phyloP scores from a whole-genome alignment of 2,113 vertebrate genomes.

The Glaucomys volans region DNA sequence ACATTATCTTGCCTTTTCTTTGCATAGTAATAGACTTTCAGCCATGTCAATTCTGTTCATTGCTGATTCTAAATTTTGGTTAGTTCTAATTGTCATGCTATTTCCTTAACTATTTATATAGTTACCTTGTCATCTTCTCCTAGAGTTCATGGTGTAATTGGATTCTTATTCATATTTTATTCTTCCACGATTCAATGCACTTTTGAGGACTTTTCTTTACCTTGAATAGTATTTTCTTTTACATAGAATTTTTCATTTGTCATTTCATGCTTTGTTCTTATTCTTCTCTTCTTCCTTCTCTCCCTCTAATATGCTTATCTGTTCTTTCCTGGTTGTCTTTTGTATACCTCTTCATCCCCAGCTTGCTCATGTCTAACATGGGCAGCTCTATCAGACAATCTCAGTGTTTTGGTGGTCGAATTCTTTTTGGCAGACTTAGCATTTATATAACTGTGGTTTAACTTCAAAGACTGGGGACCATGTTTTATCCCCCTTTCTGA shows the following conservation, averaged over 20 bases:
- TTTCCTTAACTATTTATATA: not conserved
- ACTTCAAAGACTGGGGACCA: not conserved
- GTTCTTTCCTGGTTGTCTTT: not conserved
- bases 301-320: not conserved
- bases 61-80: not conserved
- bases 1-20: not conserved
- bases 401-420: not conserved
- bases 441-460: not conserved
- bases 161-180: not conserved
- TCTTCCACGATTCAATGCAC: not conserved
- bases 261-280: not conserved
- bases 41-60: not conserved
- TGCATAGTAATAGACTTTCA: not conserved
- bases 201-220: not conserved
- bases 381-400: not conserved
- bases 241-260: not conserved
- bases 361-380: not conserved
- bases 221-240: not conserved
- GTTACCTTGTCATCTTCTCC: not conserved
- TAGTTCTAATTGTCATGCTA: not conserved
- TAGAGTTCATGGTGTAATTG: not conserved
- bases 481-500: conserved; percentile 13
- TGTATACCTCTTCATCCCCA: not conserved
- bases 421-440: not conserved
- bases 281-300: not conserved